Percentiles rank a stretch among this genome's conserved stretches.
phyloP scores from a whole-genome alignment of 2,113 vertebrate genomes.

The Dicerorhinus sumatrensis region DNA sequence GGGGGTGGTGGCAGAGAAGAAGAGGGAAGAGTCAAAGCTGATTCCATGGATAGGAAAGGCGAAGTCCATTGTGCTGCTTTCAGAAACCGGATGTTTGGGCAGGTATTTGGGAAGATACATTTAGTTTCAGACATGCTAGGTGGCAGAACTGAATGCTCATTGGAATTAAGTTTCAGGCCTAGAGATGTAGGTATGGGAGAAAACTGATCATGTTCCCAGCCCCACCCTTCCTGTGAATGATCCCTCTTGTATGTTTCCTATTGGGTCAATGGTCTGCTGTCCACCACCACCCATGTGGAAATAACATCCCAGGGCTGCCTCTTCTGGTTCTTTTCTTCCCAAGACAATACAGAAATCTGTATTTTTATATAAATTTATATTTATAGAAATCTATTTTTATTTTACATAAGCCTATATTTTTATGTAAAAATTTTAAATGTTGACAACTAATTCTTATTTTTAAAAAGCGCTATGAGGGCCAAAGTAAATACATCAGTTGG shows the following conservation, averaged over 20 bases:
- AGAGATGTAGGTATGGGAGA: neutral
- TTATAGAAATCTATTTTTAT: neutral
- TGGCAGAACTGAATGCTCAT: neutral
- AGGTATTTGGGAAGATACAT: neutral
- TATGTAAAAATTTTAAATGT: neutral
- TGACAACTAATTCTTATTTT: constrained; percentile 42
- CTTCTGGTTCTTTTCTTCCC: neutral
- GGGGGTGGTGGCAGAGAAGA: neutral
- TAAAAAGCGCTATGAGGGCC: neutral
- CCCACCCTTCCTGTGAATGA: neutral
- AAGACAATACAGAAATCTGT: neutral
- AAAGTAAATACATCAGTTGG: neutral
- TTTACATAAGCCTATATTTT: neutral
- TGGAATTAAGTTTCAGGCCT: neutral
- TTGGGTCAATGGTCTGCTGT: neutral
- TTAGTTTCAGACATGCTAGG: neutral
- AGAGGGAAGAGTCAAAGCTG: no score
- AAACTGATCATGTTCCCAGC: neutral
- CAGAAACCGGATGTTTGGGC: neutral
- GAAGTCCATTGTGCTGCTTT: neutral
- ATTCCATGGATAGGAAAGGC: neutral
- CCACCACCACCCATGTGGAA: neutral
- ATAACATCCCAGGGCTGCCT: neutral
- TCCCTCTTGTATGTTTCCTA: accelerated
- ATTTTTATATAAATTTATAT: neutral